Base-by-base conservation (phyloP, 1,140 invertebrate genomes). In the Bombus confusus region DNA sequence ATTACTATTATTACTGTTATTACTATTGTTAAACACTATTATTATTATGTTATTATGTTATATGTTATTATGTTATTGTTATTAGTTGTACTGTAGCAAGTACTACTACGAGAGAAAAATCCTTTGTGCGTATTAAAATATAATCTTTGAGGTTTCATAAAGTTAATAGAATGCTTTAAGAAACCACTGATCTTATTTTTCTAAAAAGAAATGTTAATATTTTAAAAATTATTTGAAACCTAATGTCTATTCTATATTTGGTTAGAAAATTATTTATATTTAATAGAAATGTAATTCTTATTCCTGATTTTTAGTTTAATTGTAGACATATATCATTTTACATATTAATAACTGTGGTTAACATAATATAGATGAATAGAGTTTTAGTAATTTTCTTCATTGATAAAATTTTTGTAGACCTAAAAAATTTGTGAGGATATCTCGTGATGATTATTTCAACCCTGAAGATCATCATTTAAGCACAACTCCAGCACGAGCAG, bases 351-450 rank as follows among this genome's bases (percentile, higher is more conserved):
- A 34, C n/a, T 18, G 43, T 13, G 2, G 43, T 28, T n/a, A 41
- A 28, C 3, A 39, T 12, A 72, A 62, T n/a, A 72, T 39, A 43
- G 18, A 37, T 68, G 57, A 47, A 22, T 69, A 76, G 13, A 79
- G 39, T 4, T 71, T 57, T 79, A 71, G 8, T 79, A 62, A n/a
- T 71, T 72, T 88, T 80, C 12, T 82, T 85, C 69, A 28, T 2
- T 64, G n/a, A 31, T 37, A 37, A 72, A 72, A 25, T 31, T 86
- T 66, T 96, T 96, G 80, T 94, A 99, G 98, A 94, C 98, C 98
- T 78, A 98, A 98, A 96, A 98, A 98, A 95, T 98, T 98, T 93
- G 97, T 99, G 89, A 97, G 98, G 92, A 97, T 98, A 94, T 97
- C 97, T 73, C 97, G 98, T 92, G 98, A 99, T 95, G 97, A 98